Base-by-base conservation (phyloP, 2,888 invertebrate species). In the Macrophya alboannulata region DNA sequence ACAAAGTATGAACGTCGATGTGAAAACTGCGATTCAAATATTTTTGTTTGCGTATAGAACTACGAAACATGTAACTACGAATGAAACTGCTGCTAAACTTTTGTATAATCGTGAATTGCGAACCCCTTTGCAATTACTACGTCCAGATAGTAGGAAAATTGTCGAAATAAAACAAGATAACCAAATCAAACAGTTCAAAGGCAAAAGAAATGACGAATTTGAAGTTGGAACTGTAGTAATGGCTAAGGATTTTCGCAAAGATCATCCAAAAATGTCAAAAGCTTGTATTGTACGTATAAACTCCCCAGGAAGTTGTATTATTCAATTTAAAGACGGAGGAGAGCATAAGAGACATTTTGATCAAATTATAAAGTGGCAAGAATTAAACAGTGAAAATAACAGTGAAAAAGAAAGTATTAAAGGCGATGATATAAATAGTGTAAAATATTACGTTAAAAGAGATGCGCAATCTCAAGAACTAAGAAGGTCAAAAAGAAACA, bases 1-100 rank as follows among this genome's bases (percentile, higher is more conserved):
- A 48, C 48, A 76, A 62, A 88, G 86, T 85, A 85, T 85, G 25
- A 76, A 85, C 1, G 21, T 81, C 12, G 77, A 77, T 21, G 86
- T 86, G 9, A 83, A 85, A 17, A 84, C 51, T 9, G 85, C 86
- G 74, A 51, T 84, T 15, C 17, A 51, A 15, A n/a, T 25, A n/a
- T 84, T 85, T 21, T 25, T 85, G 12, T 84, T 71, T 31, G 85
- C 79, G n/a, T 81, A 84, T 59, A 51, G 83, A 72, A 84, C 76
- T 65, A 74, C 43, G 37, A 45, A n/a, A 31, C 86, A 51, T 59
- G 55, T n/a, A 51, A 40, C 51, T 43, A 79, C 84, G 15, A 74
- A 51, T n/a, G 21, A 43, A 51, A 84, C 45, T 9, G 48, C 76
- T 17, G 76, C 76, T 45, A 45, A 40, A 25, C 48, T 76, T 17